These are phyloP conservation scores for Argyresthia goedartella DNA, from an alignment of 2,888 invertebrate species.

Conservation along the genomic window DNA sequence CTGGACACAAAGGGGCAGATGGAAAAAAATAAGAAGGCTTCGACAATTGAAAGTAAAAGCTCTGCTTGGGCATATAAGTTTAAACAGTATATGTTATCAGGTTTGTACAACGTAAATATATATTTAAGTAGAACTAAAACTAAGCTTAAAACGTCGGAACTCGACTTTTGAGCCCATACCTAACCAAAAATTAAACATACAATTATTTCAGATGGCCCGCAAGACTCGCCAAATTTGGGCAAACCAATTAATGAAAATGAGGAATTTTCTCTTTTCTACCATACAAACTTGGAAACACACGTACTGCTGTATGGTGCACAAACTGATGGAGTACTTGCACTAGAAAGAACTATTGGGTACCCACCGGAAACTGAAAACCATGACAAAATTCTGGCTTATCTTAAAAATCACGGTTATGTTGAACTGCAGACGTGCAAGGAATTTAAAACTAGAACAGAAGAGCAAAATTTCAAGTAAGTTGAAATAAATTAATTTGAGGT, in stretches of 20 bases:
- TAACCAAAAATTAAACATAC: neutral
- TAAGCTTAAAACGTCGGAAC: too few relatives aligned
- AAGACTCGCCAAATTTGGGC: conserved; percentile 54
- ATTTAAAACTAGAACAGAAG: conserved; percentile 65
- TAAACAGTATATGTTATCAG: conserved; percentile 78
- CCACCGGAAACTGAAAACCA: conserved; percentile 15
- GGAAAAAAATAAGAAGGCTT: conserved; percentile 27
- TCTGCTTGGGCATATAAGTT: conserved; percentile 82
- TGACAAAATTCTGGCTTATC: neutral
- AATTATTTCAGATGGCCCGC: conserved; percentile 52
- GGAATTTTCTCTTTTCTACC: conserved; percentile 76
- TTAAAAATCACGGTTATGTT: conserved; percentile 59
- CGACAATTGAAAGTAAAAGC: conserved; percentile 63
- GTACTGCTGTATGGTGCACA: conserved; percentile 80
- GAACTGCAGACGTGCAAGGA: conserved; percentile 79
- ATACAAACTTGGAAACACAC: conserved; percentile 69
- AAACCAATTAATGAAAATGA: conserved; percentile 74
- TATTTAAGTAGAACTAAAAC: too few relatives aligned
- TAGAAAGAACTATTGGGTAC: conserved; percentile 19
- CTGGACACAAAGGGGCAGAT: conserved; percentile 72
- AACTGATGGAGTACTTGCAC: conserved; percentile 75
- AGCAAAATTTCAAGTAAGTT: conserved; percentile 52
- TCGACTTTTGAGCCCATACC: too few relatives aligned
- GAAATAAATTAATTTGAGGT: too few relatives aligned
- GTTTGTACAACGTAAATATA: too few relatives aligned